Conservation (phyloP, 2,888 invertebrate species). For the Dolichopus griseipennis region DNA sequence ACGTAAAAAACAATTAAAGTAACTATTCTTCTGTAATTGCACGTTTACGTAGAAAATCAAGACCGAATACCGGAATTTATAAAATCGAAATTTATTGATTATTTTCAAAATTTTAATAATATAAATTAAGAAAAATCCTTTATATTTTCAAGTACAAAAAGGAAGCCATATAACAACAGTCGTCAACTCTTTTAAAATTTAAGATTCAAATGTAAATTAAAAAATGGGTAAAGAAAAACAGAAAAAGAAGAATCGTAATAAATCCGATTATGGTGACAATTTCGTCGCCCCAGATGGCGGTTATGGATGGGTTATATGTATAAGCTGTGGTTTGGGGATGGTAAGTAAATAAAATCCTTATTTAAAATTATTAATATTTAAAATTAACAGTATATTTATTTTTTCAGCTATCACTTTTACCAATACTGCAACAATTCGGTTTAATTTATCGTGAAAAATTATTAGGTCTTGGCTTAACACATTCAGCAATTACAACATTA, state of each 20-base stretch:
- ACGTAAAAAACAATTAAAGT: too few relatives aligned
- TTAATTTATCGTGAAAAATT: slow-evolving; percentile 60
- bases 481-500: slow-evolving; percentile 60
- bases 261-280: slow-evolving; percentile 43
- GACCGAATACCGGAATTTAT: too few relatives aligned
- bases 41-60: too few relatives aligned
- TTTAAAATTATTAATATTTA: too few relatives aligned
- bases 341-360: slow-evolving; percentile 47
- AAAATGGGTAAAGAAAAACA: slow-evolving; percentile 14
- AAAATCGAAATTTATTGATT: too few relatives aligned
- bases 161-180: too few relatives aligned
- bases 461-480: slow-evolving; percentile 50
- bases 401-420: slow-evolving; percentile 54
- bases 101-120: too few relatives aligned
- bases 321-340: slow-evolving; percentile 63
- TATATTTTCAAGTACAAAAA: too few relatives aligned
- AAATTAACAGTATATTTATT: neutral
- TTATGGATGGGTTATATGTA: slow-evolving; percentile 62
- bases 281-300: slow-evolving; percentile 67
- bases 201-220: neutral
- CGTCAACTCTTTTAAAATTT: too few relatives aligned
- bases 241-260: slow-evolving; percentile 43
- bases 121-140: too few relatives aligned
- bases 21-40: too few relatives aligned
- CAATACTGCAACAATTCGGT: slow-evolving; percentile 58